A percentile compares a stretch with the other conserved stretches of the same genome.
These are phyloP conservation scores for Melinopterus prodromus DNA, from an alignment of 2,888 invertebrate genomes.

Conservation along the genomic window DNA sequence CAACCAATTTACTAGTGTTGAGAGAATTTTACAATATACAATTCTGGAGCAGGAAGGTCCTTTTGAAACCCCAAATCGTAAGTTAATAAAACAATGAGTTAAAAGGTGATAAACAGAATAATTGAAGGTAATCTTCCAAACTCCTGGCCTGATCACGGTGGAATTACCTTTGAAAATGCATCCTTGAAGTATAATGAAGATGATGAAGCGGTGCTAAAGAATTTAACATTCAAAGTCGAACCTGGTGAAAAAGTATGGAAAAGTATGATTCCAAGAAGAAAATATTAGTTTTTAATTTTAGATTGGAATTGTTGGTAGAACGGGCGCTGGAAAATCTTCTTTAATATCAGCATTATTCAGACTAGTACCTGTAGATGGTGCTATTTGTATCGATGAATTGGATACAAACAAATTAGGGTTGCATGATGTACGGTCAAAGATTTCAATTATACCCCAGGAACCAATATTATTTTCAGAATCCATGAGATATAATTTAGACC, in stretches of 20 bases:
- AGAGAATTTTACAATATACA: conserved; percentile 79
- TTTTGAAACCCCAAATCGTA: conserved; percentile 63
- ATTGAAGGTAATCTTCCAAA: conserved; percentile 34
- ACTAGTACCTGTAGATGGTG: conserved; percentile 78
- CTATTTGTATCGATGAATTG: conserved; percentile 78
- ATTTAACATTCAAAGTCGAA: conserved; percentile 68
- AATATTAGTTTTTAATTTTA: conserved; percentile 50
- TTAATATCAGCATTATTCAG: conserved; percentile 84
- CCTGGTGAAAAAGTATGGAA: conserved; percentile 69
- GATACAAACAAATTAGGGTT: conserved; percentile 75
- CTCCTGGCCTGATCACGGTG: conserved; percentile 67
- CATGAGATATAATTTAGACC: conserved; percentile 85
- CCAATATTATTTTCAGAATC: conserved; percentile 73
- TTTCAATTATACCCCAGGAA: conserved; percentile 74
- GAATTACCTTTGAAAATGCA: conserved; percentile 67
- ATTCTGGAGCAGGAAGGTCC: conserved; percentile 73
- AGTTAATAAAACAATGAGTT: neutral
- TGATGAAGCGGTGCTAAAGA: conserved; percentile 73
- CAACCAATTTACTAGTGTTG: conserved; percentile 78
- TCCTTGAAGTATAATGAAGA: conserved; percentile 70
- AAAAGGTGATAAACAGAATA: neutral
- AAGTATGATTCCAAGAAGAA: neutral
- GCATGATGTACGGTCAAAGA: conserved; percentile 77
- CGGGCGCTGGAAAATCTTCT: conserved; percentile 88
- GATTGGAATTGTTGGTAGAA: conserved; percentile 86